Percentiles rank a stretch among this genome's conserved stretches.
Conservation (phyloP, 2,888 invertebrate genomes). For the Uropetala carovei region DNA sequence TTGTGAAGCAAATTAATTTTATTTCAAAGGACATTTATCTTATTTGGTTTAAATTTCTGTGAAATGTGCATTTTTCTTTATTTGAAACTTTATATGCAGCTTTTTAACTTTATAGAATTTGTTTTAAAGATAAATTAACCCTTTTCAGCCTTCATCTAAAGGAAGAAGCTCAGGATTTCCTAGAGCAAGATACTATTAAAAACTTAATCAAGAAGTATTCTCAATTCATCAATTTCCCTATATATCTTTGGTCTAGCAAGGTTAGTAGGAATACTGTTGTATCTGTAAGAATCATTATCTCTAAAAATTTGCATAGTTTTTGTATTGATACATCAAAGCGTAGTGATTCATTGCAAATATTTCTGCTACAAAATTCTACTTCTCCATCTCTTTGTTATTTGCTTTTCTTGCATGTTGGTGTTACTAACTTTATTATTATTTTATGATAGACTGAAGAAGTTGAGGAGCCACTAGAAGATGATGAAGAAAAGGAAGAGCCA, state of each 20-base stretch:
- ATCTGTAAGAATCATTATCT: too few relatives aligned
- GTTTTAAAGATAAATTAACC: not conserved
- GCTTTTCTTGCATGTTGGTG: not conserved
- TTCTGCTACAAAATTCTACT: too few relatives aligned
- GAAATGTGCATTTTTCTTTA: not conserved
- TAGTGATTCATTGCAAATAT: too few relatives aligned
- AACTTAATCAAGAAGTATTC: constrained; percentile 97
- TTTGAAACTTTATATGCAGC: too few relatives aligned
- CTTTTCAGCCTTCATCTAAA: constrained; percentile 89
- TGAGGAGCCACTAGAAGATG: constrained; percentile 82
- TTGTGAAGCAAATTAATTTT: not conserved
- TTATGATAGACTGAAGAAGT: constrained; percentile 81
- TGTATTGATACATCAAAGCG: too few relatives aligned
- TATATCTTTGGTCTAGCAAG: constrained; percentile 93
- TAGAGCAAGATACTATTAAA: constrained; percentile 94
- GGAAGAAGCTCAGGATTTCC: constrained; percentile 97
- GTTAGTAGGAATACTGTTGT: constrained; percentile 70
- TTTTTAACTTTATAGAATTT: too few relatives aligned
- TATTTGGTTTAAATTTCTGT: not conserved
- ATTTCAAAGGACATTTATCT: too few relatives aligned
- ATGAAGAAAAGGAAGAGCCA: constrained; percentile 78
- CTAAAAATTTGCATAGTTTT: too few relatives aligned
- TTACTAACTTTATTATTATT: not conserved
- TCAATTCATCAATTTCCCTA: constrained; percentile 99
- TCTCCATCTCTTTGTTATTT: too few relatives aligned